Evolutionary conservation across 92 coral and sea anemone species (phyloP).

Genomic region (Phenganax subtilis): DNA sequence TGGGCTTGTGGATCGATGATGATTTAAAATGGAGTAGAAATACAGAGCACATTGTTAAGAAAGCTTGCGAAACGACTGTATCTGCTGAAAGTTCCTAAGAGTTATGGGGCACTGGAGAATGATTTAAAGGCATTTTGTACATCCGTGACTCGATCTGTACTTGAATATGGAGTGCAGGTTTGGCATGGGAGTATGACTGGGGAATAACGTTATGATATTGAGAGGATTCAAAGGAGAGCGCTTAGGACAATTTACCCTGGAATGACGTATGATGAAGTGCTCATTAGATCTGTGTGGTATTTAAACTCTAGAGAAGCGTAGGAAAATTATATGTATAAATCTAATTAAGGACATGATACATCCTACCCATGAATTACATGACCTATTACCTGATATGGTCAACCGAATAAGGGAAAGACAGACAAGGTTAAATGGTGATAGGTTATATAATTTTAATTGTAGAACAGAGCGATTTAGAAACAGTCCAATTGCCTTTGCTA

Average conservation of each 20-base stretch:
- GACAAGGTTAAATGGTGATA: neutral
- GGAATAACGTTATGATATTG: neutral
- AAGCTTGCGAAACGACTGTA: neutral
- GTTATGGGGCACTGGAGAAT: neutral
- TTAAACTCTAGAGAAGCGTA: neutral
- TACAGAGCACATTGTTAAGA: neutral
- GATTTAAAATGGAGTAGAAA: neutral
- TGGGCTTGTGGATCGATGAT: no score
- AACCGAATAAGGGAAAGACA: neutral
- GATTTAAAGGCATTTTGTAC: neutral
- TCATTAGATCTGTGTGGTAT: neutral
- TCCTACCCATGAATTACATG: neutral
- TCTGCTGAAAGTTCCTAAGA: neutral
- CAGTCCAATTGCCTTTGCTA: neutral
- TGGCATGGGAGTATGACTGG: neutral
- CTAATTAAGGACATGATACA: neutral
- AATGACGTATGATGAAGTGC: neutral
- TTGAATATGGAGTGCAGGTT: neutral
- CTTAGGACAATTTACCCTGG: neutral
- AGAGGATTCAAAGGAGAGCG: conserved; percentile 10
- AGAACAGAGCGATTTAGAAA: neutral
- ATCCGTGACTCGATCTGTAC: neutral
- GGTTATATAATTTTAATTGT: neutral
- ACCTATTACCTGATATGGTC: neutral
- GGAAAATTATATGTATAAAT: neutral